These are phyloP conservation scores for Anguilla pacifica DNA, from an alignment of 2,797 vertebrate species.

Conservation along the genomic window DNA sequence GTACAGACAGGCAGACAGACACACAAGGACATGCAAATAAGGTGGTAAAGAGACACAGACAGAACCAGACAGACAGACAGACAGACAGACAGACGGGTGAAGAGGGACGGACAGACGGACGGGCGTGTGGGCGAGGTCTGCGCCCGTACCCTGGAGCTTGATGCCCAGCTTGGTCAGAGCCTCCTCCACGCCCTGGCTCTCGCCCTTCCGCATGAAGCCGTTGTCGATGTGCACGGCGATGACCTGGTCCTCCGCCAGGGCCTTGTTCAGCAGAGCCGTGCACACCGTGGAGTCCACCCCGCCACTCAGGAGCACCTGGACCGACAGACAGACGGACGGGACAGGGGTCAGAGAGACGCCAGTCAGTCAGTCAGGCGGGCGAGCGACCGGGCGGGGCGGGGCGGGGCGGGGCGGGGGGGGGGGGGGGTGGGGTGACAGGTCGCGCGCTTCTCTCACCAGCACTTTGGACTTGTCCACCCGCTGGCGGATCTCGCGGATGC, in stretches of 20 bases:
- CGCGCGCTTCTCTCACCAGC: constrained; percentile 76
- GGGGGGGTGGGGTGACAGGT: no score
- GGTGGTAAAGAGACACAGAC: no score
- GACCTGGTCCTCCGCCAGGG: constrained; percentile 90
- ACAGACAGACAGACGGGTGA: neutral
- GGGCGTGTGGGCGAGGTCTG: neutral
- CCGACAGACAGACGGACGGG: neutral
- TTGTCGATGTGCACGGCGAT: constrained; percentile 99
- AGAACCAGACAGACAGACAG: neutral
- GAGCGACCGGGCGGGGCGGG: no score
- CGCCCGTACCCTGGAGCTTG: constrained; percentile 86
- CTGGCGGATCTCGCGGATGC: constrained; percentile 87
- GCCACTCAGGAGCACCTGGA: constrained; percentile 90
- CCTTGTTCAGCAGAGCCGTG: constrained; percentile 94
- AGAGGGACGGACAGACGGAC: neutral
- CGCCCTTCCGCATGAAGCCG: constrained; percentile 97
- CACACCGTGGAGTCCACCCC: constrained; percentile 98
- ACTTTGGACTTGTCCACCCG: constrained; percentile 93
- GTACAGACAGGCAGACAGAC: no score
- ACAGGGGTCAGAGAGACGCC: neutral
- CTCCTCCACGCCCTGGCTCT: constrained; percentile 95
- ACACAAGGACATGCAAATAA: no score
- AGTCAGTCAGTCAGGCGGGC: no score
- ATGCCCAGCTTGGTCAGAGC: constrained; percentile 95
- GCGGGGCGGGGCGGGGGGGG: no score